Evolutionary conservation across 2,888 invertebrate genomes (phyloP), one percentile per base, ranked within the genome.

Genomic region (Brachyptera putata): DNA sequence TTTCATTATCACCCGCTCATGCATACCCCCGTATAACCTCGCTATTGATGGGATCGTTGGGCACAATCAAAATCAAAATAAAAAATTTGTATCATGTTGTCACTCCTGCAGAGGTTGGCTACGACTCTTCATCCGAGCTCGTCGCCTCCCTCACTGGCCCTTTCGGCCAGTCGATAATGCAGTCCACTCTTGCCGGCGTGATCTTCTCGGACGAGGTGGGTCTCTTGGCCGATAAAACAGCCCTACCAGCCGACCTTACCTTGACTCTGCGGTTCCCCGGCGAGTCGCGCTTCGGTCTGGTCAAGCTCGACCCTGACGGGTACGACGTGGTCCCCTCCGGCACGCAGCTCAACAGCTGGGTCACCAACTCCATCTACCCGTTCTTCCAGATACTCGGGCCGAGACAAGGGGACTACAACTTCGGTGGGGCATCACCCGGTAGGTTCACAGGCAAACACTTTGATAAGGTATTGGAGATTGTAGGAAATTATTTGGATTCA

Each of bases 381-480:
- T 66, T 77, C 26, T 86, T 82, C 71, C 86, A 84, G 71, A 68
- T 73, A 2, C 78, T 83, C 1, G 90, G 90, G 1, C 90, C 91
- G 0, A 75, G 91, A 64, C 67, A 48, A 34, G 48, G 13, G 24
- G 22, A 46, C 1, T 53, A 69, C 0, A 67, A 68, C 0, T 50
- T 60, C 0, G 76, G 77, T 65, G 85, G 85, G 30, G 84, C 82
- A 14, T 66, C 72, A 60, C 86, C 89, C 65, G 86, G 87, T 80
- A 80, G 76, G 2, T 3, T 4, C 4, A n/a, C n/a, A n/a, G n/a
- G n/a, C n/a, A n/a, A n/a, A n/a, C n/a, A n/a, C n/a, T n/a, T n/a
- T n/a, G n/a, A n/a, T n/a, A n/a, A n/a, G n/a, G n/a, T n/a, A n/a
- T n/a, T n/a, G n/a, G n/a, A n/a, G n/a, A n/a, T n/a, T n/a, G n/a